Percentiles rank a stretch among this genome's conserved stretches.
Conservation (phyloP, 2,888 invertebrate genomes). For the Entomobrya proxima region DNA sequence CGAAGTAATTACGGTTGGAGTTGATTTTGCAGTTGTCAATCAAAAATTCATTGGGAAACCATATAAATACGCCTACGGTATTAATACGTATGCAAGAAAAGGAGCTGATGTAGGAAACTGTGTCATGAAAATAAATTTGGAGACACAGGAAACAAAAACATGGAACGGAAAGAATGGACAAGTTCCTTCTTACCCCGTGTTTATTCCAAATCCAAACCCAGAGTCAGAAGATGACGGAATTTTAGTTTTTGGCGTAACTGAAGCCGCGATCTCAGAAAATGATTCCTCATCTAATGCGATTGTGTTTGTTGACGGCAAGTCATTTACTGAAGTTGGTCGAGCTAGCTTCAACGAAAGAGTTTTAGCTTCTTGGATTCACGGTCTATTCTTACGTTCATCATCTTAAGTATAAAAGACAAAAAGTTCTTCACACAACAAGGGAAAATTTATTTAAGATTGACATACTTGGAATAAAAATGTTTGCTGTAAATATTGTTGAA, state of each 20-base stretch:
- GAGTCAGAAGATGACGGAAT: conserved; percentile 57
- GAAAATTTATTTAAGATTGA: too few species aligned
- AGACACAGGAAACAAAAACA: conserved; percentile 37
- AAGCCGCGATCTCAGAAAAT: conserved; percentile 27
- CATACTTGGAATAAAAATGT: too few species aligned
- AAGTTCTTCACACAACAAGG: too few species aligned
- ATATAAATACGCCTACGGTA: conserved; percentile 47
- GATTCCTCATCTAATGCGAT: conserved; percentile 20
- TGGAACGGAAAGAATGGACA: conserved; percentile 50
- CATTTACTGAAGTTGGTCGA: conserved; percentile 44
- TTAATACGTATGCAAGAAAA: conserved; percentile 41
- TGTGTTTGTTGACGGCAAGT: conserved; percentile 55
- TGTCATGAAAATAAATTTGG: conserved; percentile 51
- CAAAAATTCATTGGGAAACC: conserved; percentile 49
- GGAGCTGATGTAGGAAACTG: conserved; percentile 31
- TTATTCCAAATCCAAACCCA: conserved; percentile 44
- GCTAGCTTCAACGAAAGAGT: conserved; percentile 52
- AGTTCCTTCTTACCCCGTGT: conserved; percentile 46
- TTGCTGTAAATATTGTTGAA: too few species aligned
- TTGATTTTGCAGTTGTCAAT: conserved; percentile 49
- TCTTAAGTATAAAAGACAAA: too few species aligned
- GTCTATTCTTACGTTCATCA: conserved; percentile 23
- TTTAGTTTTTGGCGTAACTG: conserved; percentile 46
- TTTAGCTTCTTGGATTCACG: conserved; percentile 43
- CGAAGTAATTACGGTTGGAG: conserved; percentile 33